Evolutionary conservation across 2,888 invertebrate genomes (phyloP), one percentile per base, ranked within the genome.

Genomic region (Zygogramma bicolorata): DNA sequence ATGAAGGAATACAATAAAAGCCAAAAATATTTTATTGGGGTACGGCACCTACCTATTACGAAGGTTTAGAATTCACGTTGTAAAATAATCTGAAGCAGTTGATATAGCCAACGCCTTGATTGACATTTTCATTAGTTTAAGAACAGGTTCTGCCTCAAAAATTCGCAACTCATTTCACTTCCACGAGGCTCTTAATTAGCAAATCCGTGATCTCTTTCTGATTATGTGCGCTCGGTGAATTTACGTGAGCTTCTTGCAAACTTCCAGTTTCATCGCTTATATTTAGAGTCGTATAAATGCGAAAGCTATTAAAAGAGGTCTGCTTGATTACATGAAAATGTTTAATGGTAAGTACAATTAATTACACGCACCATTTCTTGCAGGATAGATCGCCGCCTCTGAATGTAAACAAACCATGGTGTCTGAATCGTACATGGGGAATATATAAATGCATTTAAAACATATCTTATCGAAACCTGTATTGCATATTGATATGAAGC

Each of bases 111-210:
- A 46, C 46, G 46, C 63, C 80, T 81, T 79, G 82, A 83, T 82
- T 84, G 84, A 85, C 84, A 84, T 84, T 84, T 84, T 84, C 85
- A 85, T 85, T 84, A 85, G 82, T 81, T 80, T 75, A 68, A 76
- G 75, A 74, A 75, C 72, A 67, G 73, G 71, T 71, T 76, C 73
- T 72, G 71, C 75, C 70, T 74, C 68, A 73, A 76, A 77, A 75
- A 69, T 68, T 77, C 73, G 66, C 71, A 65, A 65, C 59, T 66
- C 71, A 67, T 70, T 69, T 61, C 59, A 68, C 63, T 74, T 77
- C 73, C 76, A 74, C 59, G 68, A 73, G 61, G 62, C 73, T 74
- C 73, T 80, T 81, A 81, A 81, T 81, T 81, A 80, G 77, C 75
- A 75, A 75, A 76, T 74, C 72, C 70, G 59, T 74, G 76, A 76